Conservation (phyloP, 2,113 vertebrate species). For the Macrotis lagotis region DNA sequence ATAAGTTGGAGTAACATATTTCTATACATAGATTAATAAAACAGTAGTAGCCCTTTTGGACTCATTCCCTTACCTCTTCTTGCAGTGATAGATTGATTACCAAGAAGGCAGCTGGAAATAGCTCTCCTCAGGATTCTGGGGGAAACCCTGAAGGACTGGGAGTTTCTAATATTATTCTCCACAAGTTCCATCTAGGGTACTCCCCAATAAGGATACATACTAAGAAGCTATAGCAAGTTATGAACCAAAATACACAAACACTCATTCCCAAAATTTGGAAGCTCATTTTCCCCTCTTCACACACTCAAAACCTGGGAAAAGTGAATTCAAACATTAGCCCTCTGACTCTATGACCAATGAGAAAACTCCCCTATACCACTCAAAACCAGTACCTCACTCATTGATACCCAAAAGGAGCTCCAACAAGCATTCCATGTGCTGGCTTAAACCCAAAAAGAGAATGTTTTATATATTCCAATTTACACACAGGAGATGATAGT, state of each 20-base stretch:
- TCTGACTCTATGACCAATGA: neutral
- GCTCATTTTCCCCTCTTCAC: neutral
- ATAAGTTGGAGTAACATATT: neutral
- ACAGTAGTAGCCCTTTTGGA: neutral
- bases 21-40: neutral
- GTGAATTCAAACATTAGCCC: neutral
- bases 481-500: neutral
- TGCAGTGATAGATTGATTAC: neutral
- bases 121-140: neutral
- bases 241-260: neutral
- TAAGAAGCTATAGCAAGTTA: neutral
- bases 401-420: neutral
- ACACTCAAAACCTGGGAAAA: neutral
- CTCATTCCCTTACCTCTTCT: neutral
- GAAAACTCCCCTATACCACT: neutral
- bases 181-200: neutral
- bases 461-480: neutral
- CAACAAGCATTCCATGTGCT: neutral
- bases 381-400: neutral
- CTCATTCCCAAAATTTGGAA: neutral
- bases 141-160: neutral
- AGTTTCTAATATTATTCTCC: neutral
- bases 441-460: neutral
- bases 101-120: neutral
- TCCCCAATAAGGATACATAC: neutral